Percentiles rank a stretch among this genome's conserved stretches.
phyloP scores from a whole-genome alignment of 2,888 invertebrate species.

The Scaptomyza cyrtandrae region DNA sequence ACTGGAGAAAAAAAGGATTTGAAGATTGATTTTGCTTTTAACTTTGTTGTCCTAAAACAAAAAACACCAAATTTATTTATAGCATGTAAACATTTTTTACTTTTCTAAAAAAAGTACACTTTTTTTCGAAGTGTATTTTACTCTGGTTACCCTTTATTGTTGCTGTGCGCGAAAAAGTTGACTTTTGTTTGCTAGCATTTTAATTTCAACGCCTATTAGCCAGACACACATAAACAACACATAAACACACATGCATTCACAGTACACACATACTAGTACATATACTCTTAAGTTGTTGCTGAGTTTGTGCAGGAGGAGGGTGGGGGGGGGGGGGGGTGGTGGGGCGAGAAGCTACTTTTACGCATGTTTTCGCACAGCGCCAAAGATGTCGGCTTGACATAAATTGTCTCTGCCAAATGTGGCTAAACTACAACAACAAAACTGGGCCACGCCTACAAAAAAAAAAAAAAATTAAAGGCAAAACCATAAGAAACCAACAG shows the following conservation, averaged over 20 bases:
- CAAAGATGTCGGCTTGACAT: constrained; percentile 74
- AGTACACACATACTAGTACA: background rate
- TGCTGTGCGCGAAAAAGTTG: constrained; percentile 27
- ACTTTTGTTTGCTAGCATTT: constrained; percentile 54
- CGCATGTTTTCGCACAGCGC: constrained; percentile 77
- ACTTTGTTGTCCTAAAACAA: background rate
- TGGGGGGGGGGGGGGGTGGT: background rate
- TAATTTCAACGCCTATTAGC: constrained; percentile 61
- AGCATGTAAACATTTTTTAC: background rate
- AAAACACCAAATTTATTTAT: background rate
- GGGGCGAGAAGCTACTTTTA: constrained; percentile 66
- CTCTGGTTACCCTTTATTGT: constrained; percentile 22
- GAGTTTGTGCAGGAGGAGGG: background rate
- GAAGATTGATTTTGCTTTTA: background rate
- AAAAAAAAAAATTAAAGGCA: constrained; percentile 32
- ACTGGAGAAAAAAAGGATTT: background rate
- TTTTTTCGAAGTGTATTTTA: constrained; percentile 5
- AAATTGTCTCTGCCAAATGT: constrained; percentile 77
- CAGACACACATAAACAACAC: constrained; percentile 25
- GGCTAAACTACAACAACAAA: constrained; percentile 68
- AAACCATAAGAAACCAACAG: constrained; percentile 67
- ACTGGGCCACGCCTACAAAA: constrained; percentile 76
- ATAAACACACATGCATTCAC: constrained; percentile 5
- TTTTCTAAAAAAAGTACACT: background rate
- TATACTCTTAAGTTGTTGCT: constrained; percentile 4